Conservation (phyloP, 2,888 invertebrate species). For the Caradrina kadenii region DNA sequence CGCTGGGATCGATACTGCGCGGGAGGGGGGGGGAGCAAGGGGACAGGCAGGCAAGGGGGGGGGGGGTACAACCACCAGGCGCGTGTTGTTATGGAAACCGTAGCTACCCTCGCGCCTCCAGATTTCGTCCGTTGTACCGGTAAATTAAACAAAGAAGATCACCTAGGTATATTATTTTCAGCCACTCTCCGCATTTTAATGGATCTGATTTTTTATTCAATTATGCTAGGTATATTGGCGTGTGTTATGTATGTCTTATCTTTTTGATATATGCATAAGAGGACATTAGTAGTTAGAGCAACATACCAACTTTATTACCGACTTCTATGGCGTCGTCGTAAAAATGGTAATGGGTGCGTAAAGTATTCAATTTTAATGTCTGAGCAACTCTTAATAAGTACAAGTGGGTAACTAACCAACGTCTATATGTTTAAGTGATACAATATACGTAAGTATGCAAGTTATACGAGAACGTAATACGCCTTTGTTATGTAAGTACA, state of each 20-base stretch:
- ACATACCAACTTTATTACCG: constrained; percentile 12
- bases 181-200: constrained; percentile 52
- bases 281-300: constrained; percentile 9
- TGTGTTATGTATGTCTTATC: constrained; percentile 12
- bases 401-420: constrained; percentile 21
- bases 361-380: constrained; percentile 49
- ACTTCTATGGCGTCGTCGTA: constrained; percentile 32
- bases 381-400: constrained; percentile 31
- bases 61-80: constrained; percentile 77
- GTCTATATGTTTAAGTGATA: constrained; percentile 34
- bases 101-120: constrained; percentile 87
- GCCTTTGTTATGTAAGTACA: constrained; percentile 53
- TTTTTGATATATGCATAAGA: constrained; percentile 13
- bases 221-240: neutral
- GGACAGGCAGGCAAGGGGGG: constrained; percentile 68
- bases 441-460: constrained; percentile 22
- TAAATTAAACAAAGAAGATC: constrained; percentile 89
- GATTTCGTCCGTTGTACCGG: constrained; percentile 88
- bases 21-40: constrained; percentile 48
- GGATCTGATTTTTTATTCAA: constrained; percentile 49
- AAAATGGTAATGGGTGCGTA: constrained; percentile 43
- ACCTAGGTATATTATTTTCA: constrained; percentile 78
- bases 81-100: constrained; percentile 90
- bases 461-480: constrained; percentile 34
- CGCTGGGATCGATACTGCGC: constrained; percentile 64